Evolutionary conservation across 2,888 invertebrate genomes (phyloP).

Genomic region (Drosophila tanythrix): DNA sequence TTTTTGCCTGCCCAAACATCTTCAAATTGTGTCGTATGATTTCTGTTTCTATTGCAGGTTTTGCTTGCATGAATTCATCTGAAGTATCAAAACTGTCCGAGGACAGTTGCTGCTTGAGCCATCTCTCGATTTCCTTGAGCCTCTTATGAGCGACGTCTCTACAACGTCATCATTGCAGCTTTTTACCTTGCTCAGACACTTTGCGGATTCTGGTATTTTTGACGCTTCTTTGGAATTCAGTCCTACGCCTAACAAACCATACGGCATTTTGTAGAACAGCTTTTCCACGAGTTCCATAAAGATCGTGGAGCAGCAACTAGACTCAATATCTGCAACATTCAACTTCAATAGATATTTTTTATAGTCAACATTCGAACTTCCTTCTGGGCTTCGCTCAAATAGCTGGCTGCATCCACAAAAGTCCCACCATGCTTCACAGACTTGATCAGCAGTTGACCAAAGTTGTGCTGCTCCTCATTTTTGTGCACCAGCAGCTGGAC

Average conservation of each 20-base stretch:
- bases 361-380: accelerated
- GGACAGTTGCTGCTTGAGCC: slow-evolving; percentile 2
- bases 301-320: neutral
- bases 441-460: slow-evolving; percentile 39
- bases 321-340: slow-evolving; percentile 11
- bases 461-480: neutral
- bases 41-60: neutral
- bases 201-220: slow-evolving; percentile 33
- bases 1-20: neutral
- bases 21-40: neutral
- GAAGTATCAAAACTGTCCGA: slow-evolving; percentile 11
- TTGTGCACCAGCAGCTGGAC: slow-evolving; percentile 6
- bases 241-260: neutral
- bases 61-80: neutral
- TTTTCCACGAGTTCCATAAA: slow-evolving; percentile 30
- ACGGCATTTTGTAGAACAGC: neutral
- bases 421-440: neutral
- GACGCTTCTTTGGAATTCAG: neutral
- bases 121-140: neutral
- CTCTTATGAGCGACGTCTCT: slow-evolving; percentile 7
- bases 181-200: slow-evolving; percentile 26
- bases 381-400: neutral
- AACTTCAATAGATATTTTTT: slow-evolving; percentile 16
- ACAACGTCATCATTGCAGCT: neutral
- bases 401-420: slow-evolving; percentile 21